Base-by-base conservation (phyloP, 2,797 vertebrate genomes). In the Pipistrellus pygmaeus region DNA sequence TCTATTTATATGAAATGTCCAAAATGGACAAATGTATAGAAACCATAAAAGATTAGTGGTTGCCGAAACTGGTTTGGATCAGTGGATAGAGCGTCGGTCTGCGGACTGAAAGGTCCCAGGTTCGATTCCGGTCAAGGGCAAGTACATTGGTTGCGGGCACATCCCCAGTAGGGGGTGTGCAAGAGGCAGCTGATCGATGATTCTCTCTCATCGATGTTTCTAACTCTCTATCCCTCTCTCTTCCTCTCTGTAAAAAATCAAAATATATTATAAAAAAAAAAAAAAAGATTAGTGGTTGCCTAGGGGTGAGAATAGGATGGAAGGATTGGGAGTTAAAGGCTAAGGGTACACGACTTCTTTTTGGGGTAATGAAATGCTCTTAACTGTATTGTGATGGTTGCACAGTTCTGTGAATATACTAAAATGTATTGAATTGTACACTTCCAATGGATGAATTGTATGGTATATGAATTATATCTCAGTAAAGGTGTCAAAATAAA, bases 401-500 rank as follows among this genome's bases (percentile, higher is more conserved):
- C 46, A 95, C 62, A 92, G 51, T 30, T 88, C 82, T 88, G 7
- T 75, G 44, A 92, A 64, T 85, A 81, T 48, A 81, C 25, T 85
- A 53, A 90, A 85, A 73, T 41, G n/a, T 18, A 77, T 64, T 90
- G 64, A 93, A 77, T 81, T 90, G 32, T 82, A 72, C 23, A 88
- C 46, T 73, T 90, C 85, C 73, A 78, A 14, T 91, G 35, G 38
- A 69, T 53, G 8, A 60, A 71, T 55, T 85, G 0, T 72, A 75
- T 41, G 15, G 2, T 83, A 21, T 88, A 8, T 81, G 46, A 80
- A 80, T 85, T 89, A n/a, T 77, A 76, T 38, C 68, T 66, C 73
- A 91, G 35, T 89, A 76, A 88, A 77, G 6, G 2, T 82, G 12
- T 80, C 71, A 91, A 91, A 96, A 85, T 23, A 88, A 88, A 86